phyloP scores from a whole-genome alignment of 2,113 vertebrate species.

The Sorex araneus region DNA sequence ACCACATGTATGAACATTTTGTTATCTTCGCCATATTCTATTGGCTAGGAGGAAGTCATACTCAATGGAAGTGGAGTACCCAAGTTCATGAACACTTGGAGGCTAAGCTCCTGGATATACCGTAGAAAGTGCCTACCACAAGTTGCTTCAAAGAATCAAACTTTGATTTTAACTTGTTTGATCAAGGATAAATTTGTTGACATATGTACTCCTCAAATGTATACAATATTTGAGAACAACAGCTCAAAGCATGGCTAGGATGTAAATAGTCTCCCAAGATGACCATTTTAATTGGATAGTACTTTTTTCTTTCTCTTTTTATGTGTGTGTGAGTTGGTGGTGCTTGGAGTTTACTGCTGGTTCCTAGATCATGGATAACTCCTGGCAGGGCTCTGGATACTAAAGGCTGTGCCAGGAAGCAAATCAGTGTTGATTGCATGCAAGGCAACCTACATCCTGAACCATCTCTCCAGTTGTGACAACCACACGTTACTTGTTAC shows the following conservation, averaged over 20 bases:
- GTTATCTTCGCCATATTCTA: neutral
- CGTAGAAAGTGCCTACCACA: neutral
- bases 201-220: neutral
- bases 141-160: constrained; percentile 35
- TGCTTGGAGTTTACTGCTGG: no score
- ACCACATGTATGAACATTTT: no score
- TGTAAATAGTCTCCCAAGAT: neutral
- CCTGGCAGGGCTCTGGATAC: no score
- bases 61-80: neutral
- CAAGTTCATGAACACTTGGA: neutral
- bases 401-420: no score
- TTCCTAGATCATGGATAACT: no score
- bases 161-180: neutral
- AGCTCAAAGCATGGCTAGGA: no score
- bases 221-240: constrained; percentile 11
- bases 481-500: neutral
- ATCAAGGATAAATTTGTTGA: neutral
- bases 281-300: neutral
- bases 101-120: neutral
- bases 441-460: no score
- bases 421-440: no score
- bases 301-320: neutral
- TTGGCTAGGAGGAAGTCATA: neutral
- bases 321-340: no score
- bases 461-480: no score